Conservation (phyloP, 2,113 vertebrate genomes). For the Apeltes quadracus region DNA sequence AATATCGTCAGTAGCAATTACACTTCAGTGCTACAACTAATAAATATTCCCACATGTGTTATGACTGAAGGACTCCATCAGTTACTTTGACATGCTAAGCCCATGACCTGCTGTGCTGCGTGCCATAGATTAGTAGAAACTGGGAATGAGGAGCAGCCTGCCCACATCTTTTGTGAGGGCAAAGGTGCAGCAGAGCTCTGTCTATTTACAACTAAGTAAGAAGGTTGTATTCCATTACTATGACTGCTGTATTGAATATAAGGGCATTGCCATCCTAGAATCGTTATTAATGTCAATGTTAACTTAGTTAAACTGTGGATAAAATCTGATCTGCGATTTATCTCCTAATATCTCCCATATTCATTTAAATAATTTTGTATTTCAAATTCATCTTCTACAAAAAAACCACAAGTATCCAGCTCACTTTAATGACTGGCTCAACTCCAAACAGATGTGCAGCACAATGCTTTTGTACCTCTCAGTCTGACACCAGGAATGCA, state of each 20-base stretch:
- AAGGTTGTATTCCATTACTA: too few species aligned
- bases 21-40: constrained; percentile 5
- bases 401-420: background rate
- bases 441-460: constrained; percentile 26
- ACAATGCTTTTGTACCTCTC: constrained; percentile 27
- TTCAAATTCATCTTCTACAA: background rate
- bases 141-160: constrained; percentile 44
- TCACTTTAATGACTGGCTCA: background rate
- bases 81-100: constrained; percentile 46
- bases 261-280: background rate
- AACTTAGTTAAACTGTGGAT: background rate
- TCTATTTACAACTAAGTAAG: background rate
- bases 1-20: constrained; percentile 1
- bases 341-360: background rate
- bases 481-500: constrained; percentile 60
- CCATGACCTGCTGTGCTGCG: constrained; percentile 17
- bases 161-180: constrained; percentile 34
- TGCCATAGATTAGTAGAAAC: constrained; percentile 50
- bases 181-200: constrained; percentile 16
- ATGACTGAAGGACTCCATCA: constrained; percentile 18
- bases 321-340: too few species aligned
- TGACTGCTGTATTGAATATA: background rate
- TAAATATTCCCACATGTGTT: constrained; percentile 7
- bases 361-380: background rate
- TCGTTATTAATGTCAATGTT: background rate